These are phyloP conservation scores for Pelvicachromis taeniatus DNA, from an alignment of 2,113 vertebrate species.

Conservation along the genomic window DNA sequence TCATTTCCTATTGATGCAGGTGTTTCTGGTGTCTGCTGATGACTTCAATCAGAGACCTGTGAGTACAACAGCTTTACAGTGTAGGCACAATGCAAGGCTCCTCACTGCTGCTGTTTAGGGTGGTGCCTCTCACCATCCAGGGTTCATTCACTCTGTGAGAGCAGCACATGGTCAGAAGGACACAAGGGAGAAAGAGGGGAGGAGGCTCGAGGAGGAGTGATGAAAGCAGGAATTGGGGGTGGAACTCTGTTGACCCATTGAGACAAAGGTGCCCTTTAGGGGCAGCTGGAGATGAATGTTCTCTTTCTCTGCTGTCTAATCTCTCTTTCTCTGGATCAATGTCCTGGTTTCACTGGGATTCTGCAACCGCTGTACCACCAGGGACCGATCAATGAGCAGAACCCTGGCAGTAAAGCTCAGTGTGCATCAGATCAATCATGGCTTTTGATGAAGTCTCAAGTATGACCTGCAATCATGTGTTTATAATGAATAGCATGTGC, in stretches of 20 bases:
- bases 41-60: not conserved
- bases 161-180: constrained; percentile 54
- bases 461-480: not conserved
- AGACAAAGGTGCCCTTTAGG: constrained; percentile 34
- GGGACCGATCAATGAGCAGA: constrained; percentile 31
- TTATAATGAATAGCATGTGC: not conserved
- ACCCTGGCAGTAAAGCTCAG: not conserved
- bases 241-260: not conserved
- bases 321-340: constrained; percentile 41
- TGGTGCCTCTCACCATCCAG: constrained; percentile 28
- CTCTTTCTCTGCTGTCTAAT: constrained; percentile 53
- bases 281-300: constrained; percentile 57
- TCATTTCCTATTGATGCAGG: not conserved
- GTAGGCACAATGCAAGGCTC: not conserved
- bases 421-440: constrained; percentile 2
- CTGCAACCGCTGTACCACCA: not conserved
- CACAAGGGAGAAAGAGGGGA: constrained; percentile 12
- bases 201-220: not conserved
- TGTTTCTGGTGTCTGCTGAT: not conserved
- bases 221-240: not conserved
- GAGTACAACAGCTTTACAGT: not conserved
- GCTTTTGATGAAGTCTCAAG: not conserved
- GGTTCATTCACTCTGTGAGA: constrained; percentile 24
- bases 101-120: constrained; percentile 42
- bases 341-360: constrained; percentile 41